These are phyloP conservation scores for Candoia aspera DNA, from an alignment of 2,113 vertebrate species.

Conservation along the genomic window DNA sequence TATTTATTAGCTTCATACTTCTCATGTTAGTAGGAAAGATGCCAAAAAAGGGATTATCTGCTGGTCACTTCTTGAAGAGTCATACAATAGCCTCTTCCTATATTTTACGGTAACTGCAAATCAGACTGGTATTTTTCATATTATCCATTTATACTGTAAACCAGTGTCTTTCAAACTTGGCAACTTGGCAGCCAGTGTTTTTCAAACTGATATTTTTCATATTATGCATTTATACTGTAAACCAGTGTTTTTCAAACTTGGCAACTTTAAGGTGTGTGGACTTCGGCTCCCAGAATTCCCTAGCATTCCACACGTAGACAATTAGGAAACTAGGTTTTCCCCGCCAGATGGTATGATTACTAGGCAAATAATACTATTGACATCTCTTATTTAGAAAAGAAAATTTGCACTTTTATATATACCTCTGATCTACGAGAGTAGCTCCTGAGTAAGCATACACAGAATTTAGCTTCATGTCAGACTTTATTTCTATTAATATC, in stretches of 20 bases:
- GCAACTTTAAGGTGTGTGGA: no score
- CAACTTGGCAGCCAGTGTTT: no score
- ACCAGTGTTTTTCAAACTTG: not conserved
- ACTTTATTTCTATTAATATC: not conserved
- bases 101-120: constrained; percentile 43
- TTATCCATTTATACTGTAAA: constrained; percentile 39
- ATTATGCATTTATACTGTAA: constrained; percentile 40
- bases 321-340: not conserved
- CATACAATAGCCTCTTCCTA: constrained; percentile 35
- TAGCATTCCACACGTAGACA: not conserved
- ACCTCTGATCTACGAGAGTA: not conserved
- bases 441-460: not conserved
- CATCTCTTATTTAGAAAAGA: not conserved
- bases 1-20: constrained; percentile 48
- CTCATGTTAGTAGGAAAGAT: constrained; percentile 7
- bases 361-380: not conserved
- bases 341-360: not conserved
- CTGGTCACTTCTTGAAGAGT: constrained; percentile 53
- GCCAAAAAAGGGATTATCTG: constrained; percentile 43
- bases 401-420: not conserved
- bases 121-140: constrained; percentile 36
- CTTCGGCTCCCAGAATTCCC: no score
- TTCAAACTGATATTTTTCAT: constrained; percentile 35
- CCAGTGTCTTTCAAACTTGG: not conserved
- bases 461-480: not conserved